Base-by-base conservation (phyloP, 2,888 invertebrate species). In the Hirtodrosophila histrioides region DNA sequence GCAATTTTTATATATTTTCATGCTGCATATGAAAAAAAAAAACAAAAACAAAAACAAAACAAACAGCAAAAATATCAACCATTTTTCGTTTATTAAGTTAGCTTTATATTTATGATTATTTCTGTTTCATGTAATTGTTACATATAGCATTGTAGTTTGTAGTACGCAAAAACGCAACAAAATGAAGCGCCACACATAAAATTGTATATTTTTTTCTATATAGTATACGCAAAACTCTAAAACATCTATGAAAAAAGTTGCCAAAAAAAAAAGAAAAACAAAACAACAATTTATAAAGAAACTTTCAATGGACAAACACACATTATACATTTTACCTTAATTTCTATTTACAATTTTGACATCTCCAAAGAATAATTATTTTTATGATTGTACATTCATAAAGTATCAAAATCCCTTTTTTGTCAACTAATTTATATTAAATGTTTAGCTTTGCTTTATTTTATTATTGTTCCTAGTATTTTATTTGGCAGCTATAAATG, bases 341-440 rank as follows among this genome's bases (percentile, higher is more conserved):
- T 50, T 72, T 69, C 51, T 60, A 54, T 45, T 58, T 54, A 60
- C 37, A 31, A 54, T 50, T 65, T 58, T 43, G 53, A 63, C 46
- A 53, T 53, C 62, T 75, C 81, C 84, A 88, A 86, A 86, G 77
- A 88, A 83, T 79, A 84, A 78, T 86, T 78, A 86, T 69, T 67
- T 67, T 73, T 55, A 57, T 55, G 53, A 66, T 60, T 68, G 69
- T 64, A 75, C 9, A 45, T 50, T 33, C 44, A 43, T 27, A 35
- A 69, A 40, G 46, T 61, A 17, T 17, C 17, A 17, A 17, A 17
- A 17, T 17, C 17, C 17, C 17, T 17, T 17, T 17, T 17, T 17
- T 17, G 49, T 75, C 69, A 72, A 64, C 65, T 72, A 87, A 75
- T 82, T 73, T 78, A 75, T 67, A 75, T 51, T 3, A 65, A 29